Evolutionary conservation across 2,888 invertebrate species (phyloP), one percentile per base, ranked within the genome.

Genomic region (Phalera bucephala): DNA sequence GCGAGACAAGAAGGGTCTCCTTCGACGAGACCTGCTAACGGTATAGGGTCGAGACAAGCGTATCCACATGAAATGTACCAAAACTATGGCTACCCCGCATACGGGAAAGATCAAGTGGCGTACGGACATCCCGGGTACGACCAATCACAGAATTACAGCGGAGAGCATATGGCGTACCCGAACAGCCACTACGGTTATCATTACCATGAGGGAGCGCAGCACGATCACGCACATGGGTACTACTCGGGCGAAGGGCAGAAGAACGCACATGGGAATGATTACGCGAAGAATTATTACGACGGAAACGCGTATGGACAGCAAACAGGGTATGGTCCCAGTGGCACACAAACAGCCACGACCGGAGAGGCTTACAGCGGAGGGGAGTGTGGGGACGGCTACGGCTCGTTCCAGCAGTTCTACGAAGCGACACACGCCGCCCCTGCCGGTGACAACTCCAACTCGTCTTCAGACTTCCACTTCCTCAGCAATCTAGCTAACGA

Each of bases 381-480:
- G 28, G 94, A 94, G 52, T 91, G 92, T 47, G 91, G 85, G 43
- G 94, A 94, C 40, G 91, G 91, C 44, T 94, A 94, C 73, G 93
- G 92, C 54, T 92, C 92, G 40, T 94, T 93, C 75, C 93, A 93
- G 52, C 94, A 94, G 69, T 94, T 93, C 75, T 95, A 95, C 74
- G 90, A 91, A 36, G 90, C 90, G 40, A 90, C 81, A 40, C 89
- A 91, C 65, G 84, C 89, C 36, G 73, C 91, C 3, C 85, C 89
- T 26, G 31, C 92, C 12, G 93, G 94, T 31, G 96, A 96, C 64
- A 96, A 96, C 82, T 96, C 95, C 61, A 96, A 96, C 77, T 96
- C 95, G 74, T 96, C 96, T n/a, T 96, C 97, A 17, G 97, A 97
- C 82, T 97, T 97, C 84, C 97, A 97, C 81, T 97, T 97, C 79